Evolutionary conservation across 2,797 vertebrate species (phyloP).

Genomic region (Gymnothorax javanicus): DNA sequence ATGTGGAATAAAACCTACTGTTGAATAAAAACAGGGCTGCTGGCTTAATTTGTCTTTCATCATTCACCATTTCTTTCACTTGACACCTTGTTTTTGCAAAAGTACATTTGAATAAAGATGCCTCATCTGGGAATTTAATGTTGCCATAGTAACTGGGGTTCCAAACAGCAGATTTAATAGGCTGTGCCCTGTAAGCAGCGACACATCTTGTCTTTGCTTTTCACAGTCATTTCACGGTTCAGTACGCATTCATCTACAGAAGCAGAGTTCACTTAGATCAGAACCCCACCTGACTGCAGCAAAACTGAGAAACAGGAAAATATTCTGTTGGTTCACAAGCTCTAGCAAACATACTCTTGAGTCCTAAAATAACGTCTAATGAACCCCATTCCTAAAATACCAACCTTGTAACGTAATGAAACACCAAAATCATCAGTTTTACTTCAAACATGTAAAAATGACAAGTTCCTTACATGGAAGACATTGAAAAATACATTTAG

Average conservation of each 20-base stretch:
- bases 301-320: background rate
- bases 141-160: background rate
- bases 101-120: background rate
- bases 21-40: background rate
- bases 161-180: background rate
- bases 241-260: background rate
- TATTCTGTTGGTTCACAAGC: background rate
- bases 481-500: background rate
- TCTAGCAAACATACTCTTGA: background rate
- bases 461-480: background rate
- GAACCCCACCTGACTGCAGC: background rate
- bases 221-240: conserved; percentile 16
- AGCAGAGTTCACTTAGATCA: conserved; percentile 4
- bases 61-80: background rate
- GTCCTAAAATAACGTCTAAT: background rate
- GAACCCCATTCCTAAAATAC: background rate
- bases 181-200: background rate
- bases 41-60: background rate
- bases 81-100: background rate
- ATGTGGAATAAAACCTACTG: background rate
- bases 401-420: background rate
- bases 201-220: background rate
- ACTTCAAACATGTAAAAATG: background rate
- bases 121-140: background rate
- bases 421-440: background rate